Conservation (phyloP, 1,140 invertebrate species). For the Polypedilum pembai region DNA sequence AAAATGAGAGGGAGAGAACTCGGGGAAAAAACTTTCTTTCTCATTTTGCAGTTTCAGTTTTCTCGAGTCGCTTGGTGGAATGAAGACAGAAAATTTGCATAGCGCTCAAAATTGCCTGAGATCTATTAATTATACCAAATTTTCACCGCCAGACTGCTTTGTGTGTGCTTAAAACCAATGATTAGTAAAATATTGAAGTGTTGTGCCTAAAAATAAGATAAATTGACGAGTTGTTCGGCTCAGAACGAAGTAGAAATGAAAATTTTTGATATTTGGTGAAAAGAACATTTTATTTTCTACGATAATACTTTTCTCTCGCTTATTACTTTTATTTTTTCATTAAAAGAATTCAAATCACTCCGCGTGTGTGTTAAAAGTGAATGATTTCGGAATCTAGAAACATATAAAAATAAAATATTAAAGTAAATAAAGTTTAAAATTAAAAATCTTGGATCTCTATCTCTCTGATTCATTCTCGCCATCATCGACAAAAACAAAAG, state of each 20-base stretch:
- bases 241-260: conserved; percentile 8
- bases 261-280: conserved; percentile 25
- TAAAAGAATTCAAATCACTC: not conserved
- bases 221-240: not conserved
- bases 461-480: not conserved
- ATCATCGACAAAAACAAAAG: not conserved
- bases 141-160: not conserved
- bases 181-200: not conserved
- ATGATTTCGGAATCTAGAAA: not conserved
- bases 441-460: no score
- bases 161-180: not conserved
- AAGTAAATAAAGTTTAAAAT: no score
- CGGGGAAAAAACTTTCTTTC: not conserved
- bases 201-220: not conserved
- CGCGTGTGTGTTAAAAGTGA: not conserved
- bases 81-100: not conserved
- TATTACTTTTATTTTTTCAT: not conserved
- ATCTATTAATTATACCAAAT: not conserved
- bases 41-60: not conserved
- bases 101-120: not conserved
- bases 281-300: not conserved
- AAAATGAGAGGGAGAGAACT: not conserved
- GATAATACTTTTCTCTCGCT: not conserved
- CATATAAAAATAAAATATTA: not conserved
- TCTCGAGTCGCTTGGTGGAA: not conserved